Conservation (phyloP, 2,113 vertebrate species). For the Hypanus sabinus region DNA sequence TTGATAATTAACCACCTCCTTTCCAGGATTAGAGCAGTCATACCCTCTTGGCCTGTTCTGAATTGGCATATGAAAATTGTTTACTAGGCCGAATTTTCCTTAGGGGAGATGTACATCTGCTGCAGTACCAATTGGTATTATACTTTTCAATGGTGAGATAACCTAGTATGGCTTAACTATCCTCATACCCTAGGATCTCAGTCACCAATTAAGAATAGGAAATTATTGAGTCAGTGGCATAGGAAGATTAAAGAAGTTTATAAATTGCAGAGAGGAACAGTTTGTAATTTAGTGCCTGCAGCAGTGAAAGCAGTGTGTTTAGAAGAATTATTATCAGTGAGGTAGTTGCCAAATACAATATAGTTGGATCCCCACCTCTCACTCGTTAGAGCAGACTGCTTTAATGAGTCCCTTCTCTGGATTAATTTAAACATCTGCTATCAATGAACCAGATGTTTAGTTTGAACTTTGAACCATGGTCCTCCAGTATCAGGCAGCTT, state of each 20-base stretch:
- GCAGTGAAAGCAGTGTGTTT: not conserved
- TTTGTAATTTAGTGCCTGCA: not conserved
- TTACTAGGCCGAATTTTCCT: not conserved
- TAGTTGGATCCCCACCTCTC: not conserved
- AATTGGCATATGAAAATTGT: not conserved
- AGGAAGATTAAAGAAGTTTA: not conserved
- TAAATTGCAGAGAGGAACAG: not conserved
- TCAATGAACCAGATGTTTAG: not conserved
- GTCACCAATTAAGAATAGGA: not conserved
- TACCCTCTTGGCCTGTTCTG: not conserved
- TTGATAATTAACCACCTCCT: not conserved
- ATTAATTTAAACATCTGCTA: not conserved
- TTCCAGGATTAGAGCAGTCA: not conserved
- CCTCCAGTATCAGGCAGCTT: not conserved
- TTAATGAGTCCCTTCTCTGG: not conserved
- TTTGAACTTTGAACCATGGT: not conserved
- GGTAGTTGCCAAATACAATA: not conserved
- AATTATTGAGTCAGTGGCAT: not conserved
- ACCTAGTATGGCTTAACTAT: not conserved
- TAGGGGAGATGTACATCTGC: not conserved
- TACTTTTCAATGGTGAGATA: not conserved
- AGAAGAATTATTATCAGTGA: not conserved
- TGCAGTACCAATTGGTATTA: constrained; percentile 9
- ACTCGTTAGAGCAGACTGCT: not conserved
- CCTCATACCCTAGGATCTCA: not conserved